Conservation (phyloP, 2,797 vertebrate genomes). For the Anguilla pacifica region DNA sequence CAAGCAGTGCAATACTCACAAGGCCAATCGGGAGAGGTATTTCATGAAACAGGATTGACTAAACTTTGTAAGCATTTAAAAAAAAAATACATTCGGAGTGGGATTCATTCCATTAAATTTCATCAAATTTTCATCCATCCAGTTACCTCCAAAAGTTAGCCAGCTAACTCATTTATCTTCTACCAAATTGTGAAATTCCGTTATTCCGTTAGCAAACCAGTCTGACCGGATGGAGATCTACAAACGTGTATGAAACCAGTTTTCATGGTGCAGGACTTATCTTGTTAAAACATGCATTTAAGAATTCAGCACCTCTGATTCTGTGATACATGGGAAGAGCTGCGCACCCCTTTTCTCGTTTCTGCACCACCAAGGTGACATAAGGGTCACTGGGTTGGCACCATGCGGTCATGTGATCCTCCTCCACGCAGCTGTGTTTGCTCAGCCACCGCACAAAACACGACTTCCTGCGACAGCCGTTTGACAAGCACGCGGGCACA, state of each 20-base stretch:
- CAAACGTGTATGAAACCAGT: not conserved
- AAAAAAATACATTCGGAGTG: not conserved
- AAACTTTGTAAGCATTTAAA: not conserved
- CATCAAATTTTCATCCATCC: not conserved
- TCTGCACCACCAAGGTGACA: not conserved
- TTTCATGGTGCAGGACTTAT: not conserved
- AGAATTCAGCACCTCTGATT: not conserved
- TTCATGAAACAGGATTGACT: not conserved
- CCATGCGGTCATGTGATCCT: not conserved
- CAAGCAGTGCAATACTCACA: not conserved
- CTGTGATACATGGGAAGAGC: not conserved
- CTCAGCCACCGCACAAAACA: not conserved
- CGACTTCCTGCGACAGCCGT: not conserved
- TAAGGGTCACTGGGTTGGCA: not conserved
- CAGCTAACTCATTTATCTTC: not conserved
- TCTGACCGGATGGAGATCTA: not conserved
- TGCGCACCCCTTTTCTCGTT: not conserved
- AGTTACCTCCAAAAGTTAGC: not conserved
- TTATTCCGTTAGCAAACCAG: not conserved
- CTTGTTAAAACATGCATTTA: not conserved
- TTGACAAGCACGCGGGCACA: not conserved
- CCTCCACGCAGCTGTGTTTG: slow-evolving; percentile 8
- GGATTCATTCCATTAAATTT: not conserved
- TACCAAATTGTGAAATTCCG: not conserved
- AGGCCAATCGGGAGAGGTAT: too few relatives aligned